These are phyloP conservation scores for Zoroaster sp. DNA, from an alignment of 53 echinoderm and acorn worm species.

Conservation along the genomic window DNA sequence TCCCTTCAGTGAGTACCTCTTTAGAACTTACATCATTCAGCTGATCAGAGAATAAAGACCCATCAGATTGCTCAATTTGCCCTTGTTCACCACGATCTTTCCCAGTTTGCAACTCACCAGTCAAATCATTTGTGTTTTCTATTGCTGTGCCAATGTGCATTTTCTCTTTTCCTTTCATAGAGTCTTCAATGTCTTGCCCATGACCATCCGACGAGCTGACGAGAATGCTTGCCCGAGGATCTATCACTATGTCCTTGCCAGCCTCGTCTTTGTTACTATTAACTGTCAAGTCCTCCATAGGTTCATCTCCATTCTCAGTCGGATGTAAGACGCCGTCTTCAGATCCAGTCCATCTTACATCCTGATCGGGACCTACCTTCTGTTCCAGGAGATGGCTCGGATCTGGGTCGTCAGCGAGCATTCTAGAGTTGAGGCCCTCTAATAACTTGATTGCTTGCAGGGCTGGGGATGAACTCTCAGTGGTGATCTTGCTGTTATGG, in stretches of 20 bases:
- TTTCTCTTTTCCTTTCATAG: neutral
- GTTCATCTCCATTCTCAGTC: neutral
- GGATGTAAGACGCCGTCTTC: neutral
- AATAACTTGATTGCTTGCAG: slow-evolving; percentile 37
- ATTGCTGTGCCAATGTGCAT: neutral
- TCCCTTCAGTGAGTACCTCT: neutral
- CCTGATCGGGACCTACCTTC: slow-evolving; percentile 10
- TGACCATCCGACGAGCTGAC: neutral
- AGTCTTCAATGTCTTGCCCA: neutral
- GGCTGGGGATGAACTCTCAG: slow-evolving; percentile 24
- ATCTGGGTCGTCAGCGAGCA: slow-evolving; percentile 5
- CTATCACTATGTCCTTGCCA: neutral
- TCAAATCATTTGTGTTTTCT: neutral
- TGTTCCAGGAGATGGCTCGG: slow-evolving; percentile 19
- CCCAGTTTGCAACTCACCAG: neutral
- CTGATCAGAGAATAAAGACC: neutral
- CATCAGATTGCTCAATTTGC: neutral
- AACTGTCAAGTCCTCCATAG: neutral
- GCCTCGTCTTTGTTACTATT: neutral
- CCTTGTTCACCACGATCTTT: neutral
- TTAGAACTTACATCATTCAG: neutral
- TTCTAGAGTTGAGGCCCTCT: slow-evolving; percentile 29
- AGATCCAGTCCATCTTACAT: neutral
- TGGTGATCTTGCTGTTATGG: neutral
- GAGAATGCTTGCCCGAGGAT: neutral